Percentiles rank a stretch among this genome's conserved stretches.
These are phyloP conservation scores for Chaitophorus viminalis DNA, from an alignment of 2,888 invertebrate genomes.

Conservation along the genomic window DNA sequence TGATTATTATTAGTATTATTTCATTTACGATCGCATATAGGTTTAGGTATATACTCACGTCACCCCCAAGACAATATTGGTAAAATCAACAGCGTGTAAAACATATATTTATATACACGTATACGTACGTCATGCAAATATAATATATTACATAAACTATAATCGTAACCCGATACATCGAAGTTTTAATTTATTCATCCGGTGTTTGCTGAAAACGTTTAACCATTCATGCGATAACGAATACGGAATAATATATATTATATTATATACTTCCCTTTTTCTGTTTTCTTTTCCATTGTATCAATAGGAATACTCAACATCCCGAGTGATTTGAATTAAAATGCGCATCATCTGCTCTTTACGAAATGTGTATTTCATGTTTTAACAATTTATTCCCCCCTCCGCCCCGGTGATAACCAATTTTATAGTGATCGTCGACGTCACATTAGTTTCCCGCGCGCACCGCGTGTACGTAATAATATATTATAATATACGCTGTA, in stretches of 20 bases:
- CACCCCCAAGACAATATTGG: constrained; percentile 39
- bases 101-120: background rate
- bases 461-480: background rate
- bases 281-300: background rate
- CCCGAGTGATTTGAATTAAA: constrained; percentile 52
- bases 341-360: constrained; percentile 44
- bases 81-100: constrained; percentile 27
- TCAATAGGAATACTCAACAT: constrained; percentile 26
- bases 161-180: constrained; percentile 39
- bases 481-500: background rate
- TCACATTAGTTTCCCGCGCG: background rate
- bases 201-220: constrained; percentile 38
- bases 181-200: constrained; percentile 50
- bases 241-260: background rate
- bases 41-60: too few species aligned
- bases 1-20: too few species aligned
- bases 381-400: constrained; percentile 7
- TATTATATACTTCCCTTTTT: background rate
- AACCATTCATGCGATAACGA: constrained; percentile 1
- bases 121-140: background rate
- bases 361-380: background rate
- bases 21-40: too few species aligned
- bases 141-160: constrained; percentile 18
- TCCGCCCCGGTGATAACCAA: background rate
- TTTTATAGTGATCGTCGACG: background rate